These are phyloP conservation scores for Orthosia gracilis DNA, from an alignment of 2,888 invertebrate genomes.

Conservation along the genomic window DNA sequence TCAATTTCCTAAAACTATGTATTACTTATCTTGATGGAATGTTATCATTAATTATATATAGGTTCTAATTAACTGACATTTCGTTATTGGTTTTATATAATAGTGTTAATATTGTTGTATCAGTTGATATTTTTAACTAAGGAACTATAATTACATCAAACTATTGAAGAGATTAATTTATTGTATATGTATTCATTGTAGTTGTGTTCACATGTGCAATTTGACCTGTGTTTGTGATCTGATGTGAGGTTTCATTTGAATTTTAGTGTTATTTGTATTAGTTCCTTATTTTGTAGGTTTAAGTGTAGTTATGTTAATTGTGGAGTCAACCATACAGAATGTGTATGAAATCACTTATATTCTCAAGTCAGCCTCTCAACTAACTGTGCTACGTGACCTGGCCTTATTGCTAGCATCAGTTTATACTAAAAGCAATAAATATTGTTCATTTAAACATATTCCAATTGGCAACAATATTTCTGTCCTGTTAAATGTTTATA, in stretches of 20 bases:
- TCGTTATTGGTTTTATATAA: constrained; percentile 86
- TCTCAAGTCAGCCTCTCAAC: constrained; percentile 68
- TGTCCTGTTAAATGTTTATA: constrained; percentile 65
- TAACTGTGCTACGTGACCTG: constrained; percentile 68
- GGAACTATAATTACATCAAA: constrained; percentile 81
- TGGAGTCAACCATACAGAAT: constrained; percentile 72
- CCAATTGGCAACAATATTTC: constrained; percentile 71
- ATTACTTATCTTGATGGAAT: constrained; percentile 79
- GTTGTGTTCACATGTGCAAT: constrained; percentile 88
- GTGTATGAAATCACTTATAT: constrained; percentile 63
- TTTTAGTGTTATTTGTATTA: constrained; percentile 88
- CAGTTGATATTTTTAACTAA: constrained; percentile 88
- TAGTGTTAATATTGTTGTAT: constrained; percentile 84
- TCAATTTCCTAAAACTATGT: constrained; percentile 74
- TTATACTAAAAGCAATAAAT: constrained; percentile 82
- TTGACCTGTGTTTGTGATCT: constrained; percentile 90
- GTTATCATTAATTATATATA: constrained; percentile 78
- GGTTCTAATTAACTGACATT: constrained; percentile 86
- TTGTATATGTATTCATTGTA: constrained; percentile 85
- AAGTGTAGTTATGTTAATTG: constrained; percentile 81
- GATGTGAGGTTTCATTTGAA: constrained; percentile 87
- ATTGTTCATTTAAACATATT: constrained; percentile 76
- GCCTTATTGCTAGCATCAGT: constrained; percentile 88
- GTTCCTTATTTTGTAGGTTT: constrained; percentile 89
- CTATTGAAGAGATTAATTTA: constrained; percentile 89